A percentile compares a stretch with the other conserved stretches of the same genome.
phyloP scores from a whole-genome alignment of 2,113 vertebrate species.

The Panthera leo region DNA sequence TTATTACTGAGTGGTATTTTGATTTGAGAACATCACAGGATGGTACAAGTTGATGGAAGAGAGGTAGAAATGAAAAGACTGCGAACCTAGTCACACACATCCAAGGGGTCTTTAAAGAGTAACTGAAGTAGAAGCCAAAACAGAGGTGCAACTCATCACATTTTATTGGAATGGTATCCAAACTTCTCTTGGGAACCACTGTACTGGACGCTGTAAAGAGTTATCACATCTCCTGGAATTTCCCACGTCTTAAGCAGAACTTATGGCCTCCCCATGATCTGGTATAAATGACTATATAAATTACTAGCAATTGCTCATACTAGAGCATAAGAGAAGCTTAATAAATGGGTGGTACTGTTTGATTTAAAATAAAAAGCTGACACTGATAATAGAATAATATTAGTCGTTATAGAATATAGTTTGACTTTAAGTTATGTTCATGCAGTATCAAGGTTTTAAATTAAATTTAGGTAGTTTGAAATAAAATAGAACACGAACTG shows the following conservation, averaged over 20 bases:
- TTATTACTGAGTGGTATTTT: neutral
- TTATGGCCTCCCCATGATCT: neutral
- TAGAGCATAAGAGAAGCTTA: neutral
- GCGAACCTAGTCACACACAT: neutral
- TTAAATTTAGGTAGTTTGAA: neutral
- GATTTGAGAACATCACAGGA: neutral
- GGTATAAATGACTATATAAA: conserved; percentile 13
- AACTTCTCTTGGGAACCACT: neutral
- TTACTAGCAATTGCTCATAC: neutral
- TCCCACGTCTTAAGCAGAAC: neutral
- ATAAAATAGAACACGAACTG: neutral
- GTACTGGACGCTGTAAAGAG: neutral
- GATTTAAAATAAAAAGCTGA: conserved; percentile 20
- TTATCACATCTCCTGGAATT: neutral
- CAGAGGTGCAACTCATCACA: neutral
- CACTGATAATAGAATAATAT: neutral
- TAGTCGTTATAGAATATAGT: neutral
- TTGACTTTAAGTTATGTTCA: neutral
- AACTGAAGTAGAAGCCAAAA: neutral
- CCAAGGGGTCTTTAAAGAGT: neutral
- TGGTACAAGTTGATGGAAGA: neutral
- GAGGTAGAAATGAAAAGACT: neutral
- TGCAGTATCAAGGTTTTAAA: neutral
- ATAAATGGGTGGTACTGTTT: neutral
- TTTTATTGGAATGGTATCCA: neutral